Percentiles rank a stretch among this genome's conserved stretches.
Evolutionary conservation across 1,140 invertebrate species (phyloP).

Genomic region (Bemisia tabaci): DNA sequence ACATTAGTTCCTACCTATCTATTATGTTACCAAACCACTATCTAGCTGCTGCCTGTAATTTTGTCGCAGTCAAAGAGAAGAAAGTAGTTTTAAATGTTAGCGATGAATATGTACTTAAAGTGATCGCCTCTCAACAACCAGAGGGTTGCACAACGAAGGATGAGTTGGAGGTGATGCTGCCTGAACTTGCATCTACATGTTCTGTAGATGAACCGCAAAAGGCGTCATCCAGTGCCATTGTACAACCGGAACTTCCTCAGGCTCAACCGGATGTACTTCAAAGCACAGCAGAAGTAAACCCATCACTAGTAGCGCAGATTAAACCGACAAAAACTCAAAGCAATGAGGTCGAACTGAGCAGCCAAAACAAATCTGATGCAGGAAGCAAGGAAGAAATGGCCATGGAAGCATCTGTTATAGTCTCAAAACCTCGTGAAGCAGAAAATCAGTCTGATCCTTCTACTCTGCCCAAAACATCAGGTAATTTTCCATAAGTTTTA

Average conservation of each 20-base stretch:
- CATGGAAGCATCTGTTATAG: slow-evolving; percentile 9
- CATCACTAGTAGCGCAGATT: slow-evolving; percentile 24
- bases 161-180: neutral
- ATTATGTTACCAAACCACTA: slow-evolving; percentile 34
- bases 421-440: neutral
- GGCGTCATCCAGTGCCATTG: neutral
- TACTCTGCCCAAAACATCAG: neutral
- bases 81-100: slow-evolving; percentile 47
- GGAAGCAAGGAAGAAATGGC: slow-evolving; percentile 9
- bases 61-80: slow-evolving; percentile 46
- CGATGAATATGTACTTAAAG: neutral
- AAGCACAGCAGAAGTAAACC: neutral
- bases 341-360: slow-evolving; percentile 22
- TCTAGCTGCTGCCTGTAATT: slow-evolving; percentile 60
- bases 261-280: neutral
- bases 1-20: slow-evolving; percentile 1
- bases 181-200: slow-evolving; percentile 11
- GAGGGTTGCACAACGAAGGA: slow-evolving; percentile 1
- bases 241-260: neutral
- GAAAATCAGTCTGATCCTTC: neutral
- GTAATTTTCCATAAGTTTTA: neutral
- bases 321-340: slow-evolving; percentile 30
- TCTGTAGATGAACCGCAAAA: neutral
- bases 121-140: neutral
- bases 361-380: neutral